These are phyloP conservation scores for Atta cephalotes DNA, from an alignment of 1,140 invertebrate species.

Conservation along the genomic window DNA sequence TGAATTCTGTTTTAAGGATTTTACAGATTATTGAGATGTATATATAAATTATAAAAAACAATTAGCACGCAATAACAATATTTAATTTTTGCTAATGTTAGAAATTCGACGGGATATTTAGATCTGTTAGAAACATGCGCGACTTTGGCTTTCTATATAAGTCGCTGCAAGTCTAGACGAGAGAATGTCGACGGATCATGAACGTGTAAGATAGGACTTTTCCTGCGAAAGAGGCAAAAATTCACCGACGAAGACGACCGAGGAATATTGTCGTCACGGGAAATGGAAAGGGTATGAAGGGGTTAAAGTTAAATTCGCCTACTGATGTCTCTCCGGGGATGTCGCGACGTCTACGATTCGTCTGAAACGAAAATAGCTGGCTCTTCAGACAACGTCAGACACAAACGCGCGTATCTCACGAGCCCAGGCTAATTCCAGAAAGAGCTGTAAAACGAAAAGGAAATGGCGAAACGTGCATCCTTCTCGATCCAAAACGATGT, in stretches of 20 bases:
- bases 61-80: not conserved
- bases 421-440: conserved; percentile 51
- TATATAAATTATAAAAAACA: not conserved
- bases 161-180: conserved; percentile 30
- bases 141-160: conserved; percentile 34
- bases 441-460: conserved; percentile 46
- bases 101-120: not conserved
- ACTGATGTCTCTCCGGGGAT: conserved; percentile 54
- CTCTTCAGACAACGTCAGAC: conserved; percentile 62
- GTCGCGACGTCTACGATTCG: conserved; percentile 68
- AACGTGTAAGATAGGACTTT: not conserved
- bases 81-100: not conserved
- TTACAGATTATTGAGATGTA: not conserved
- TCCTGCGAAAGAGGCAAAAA: not conserved
- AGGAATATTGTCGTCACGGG: conserved; percentile 29
- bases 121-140: not conserved
- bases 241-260: conserved; percentile 7
- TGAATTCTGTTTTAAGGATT: not conserved
- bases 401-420: conserved; percentile 25
- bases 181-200: conserved; percentile 34
- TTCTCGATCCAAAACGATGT: conserved; percentile 8
- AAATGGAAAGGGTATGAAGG: conserved; percentile 61
- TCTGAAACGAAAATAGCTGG: conserved; percentile 76
- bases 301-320: conserved; percentile 57
- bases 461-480: conserved; percentile 9